A percentile compares a stretch with the other conserved stretches of the same genome.
Evolutionary conservation across 2,113 vertebrate genomes (phyloP).

Genomic region (Gymnorhina tibicen): DNA sequence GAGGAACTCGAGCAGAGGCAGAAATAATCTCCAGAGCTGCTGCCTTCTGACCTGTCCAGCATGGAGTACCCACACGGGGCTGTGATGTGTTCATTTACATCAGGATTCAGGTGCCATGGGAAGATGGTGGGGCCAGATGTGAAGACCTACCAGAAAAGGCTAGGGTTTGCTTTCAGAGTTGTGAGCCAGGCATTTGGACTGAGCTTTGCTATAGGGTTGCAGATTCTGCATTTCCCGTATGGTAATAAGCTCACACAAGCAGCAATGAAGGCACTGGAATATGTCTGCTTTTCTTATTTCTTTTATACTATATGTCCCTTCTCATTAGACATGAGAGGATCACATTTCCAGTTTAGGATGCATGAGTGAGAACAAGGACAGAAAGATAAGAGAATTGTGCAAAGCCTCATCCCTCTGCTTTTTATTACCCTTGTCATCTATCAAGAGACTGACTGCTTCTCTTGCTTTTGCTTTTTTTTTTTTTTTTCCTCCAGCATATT

Average conservation of each 20-base stretch:
- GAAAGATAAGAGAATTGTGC: slow-evolving; percentile 35
- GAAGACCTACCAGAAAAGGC: not conserved
- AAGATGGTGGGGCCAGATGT: not conserved
- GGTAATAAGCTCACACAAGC: not conserved
- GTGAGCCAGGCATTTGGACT: not conserved
- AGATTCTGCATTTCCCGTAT: not conserved
- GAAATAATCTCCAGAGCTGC: not conserved
- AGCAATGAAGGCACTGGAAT: not conserved
- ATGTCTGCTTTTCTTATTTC: not conserved
- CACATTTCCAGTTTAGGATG: slow-evolving; percentile 11
- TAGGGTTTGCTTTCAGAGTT: not conserved
- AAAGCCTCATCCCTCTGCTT: slow-evolving; percentile 13
- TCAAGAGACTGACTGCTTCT: slow-evolving; percentile 14
- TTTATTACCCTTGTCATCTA: slow-evolving; percentile 54
- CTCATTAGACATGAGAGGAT: slow-evolving; percentile 23
- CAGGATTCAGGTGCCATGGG: not conserved
- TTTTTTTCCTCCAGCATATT: slow-evolving; percentile 6
- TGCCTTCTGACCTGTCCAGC: not conserved
- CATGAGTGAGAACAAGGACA: slow-evolving; percentile 37
- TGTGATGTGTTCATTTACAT: not conserved
- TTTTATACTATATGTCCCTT: not conserved
- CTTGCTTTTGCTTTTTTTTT: not conserved
- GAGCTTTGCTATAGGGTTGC: not conserved
- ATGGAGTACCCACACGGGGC: not conserved
- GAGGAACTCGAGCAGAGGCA: not conserved